These are phyloP conservation scores for Drosophila limbata DNA, from an alignment of 2,888 invertebrate species.

Conservation along the genomic window DNA sequence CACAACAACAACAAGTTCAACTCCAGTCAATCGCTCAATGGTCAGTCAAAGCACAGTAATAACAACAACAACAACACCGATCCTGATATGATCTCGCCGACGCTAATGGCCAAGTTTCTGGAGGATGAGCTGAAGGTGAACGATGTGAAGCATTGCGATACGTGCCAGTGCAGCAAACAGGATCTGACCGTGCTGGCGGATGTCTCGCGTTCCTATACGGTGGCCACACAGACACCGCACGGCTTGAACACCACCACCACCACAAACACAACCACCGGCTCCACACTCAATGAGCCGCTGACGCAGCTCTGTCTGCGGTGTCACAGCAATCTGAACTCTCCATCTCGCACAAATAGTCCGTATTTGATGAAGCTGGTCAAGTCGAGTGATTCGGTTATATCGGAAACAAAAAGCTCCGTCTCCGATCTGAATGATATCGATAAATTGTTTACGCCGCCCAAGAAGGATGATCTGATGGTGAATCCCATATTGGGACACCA, in stretches of 20 bases:
- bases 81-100: conserved; percentile 89
- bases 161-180: conserved; percentile 89
- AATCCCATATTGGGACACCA: conserved; percentile 87
- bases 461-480: conserved; percentile 85
- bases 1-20: conserved; percentile 51
- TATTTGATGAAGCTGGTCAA: conserved; percentile 85
- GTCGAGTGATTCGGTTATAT: conserved; percentile 85
- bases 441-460: conserved; percentile 84
- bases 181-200: conserved; percentile 86
- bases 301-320: conserved; percentile 87
- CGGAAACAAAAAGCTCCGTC: conserved; percentile 85
- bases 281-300: conserved; percentile 72
- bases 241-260: conserved; percentile 78
- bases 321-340: conserved; percentile 87
- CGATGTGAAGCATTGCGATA: conserved; percentile 92
- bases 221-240: conserved; percentile 88
- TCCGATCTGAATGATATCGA: conserved; percentile 85
- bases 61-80: conserved; percentile 56
- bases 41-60: conserved; percentile 39
- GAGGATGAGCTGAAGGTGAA: conserved; percentile 94
- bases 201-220: conserved; percentile 87
- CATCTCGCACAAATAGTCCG: conserved; percentile 85
- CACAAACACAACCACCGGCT: conserved; percentile 4
- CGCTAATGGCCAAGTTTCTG: conserved; percentile 95
- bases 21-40: conserved; percentile 39